Percentiles rank a stretch among this genome's conserved stretches.
Evolutionary conservation across 2,113 vertebrate species (phyloP).

Genomic region (Mustela nigripes): DNA sequence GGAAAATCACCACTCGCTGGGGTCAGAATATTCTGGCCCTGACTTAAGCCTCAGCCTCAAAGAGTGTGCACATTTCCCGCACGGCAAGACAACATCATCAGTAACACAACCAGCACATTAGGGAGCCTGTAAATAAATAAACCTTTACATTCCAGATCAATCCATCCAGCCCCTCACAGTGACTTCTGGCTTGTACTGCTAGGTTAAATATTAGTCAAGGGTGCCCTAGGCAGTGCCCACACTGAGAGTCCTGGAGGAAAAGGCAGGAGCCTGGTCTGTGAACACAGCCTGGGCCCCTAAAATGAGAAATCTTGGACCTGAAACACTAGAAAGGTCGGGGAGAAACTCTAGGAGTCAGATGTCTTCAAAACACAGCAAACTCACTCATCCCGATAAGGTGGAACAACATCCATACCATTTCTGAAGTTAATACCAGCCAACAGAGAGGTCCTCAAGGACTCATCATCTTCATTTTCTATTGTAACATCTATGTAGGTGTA

Average conservation of each 20-base stretch:
- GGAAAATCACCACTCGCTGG: conserved; percentile 63
- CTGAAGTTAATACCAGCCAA: neutral
- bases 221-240: neutral
- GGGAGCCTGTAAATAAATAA: conserved; percentile 76
- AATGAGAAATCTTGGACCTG: neutral
- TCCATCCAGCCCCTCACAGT: neutral
- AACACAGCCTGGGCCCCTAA: neutral
- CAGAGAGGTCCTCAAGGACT: neutral
- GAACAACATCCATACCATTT: fast-evolving
- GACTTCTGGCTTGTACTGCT: neutral
- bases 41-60: neutral
- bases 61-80: conserved; percentile 6
- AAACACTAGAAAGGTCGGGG: neutral
- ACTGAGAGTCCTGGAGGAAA: neutral
- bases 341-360: neutral
- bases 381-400: neutral
- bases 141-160: conserved; percentile 72
- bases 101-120: neutral
- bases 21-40: neutral
- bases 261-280: neutral
- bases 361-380: neutral
- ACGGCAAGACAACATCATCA: neutral
- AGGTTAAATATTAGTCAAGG: conserved; percentile 70
- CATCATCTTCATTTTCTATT: neutral
- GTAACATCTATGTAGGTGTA: neutral